Conservation (phyloP, 2,888 invertebrate species). For the Tipula confusa region DNA sequence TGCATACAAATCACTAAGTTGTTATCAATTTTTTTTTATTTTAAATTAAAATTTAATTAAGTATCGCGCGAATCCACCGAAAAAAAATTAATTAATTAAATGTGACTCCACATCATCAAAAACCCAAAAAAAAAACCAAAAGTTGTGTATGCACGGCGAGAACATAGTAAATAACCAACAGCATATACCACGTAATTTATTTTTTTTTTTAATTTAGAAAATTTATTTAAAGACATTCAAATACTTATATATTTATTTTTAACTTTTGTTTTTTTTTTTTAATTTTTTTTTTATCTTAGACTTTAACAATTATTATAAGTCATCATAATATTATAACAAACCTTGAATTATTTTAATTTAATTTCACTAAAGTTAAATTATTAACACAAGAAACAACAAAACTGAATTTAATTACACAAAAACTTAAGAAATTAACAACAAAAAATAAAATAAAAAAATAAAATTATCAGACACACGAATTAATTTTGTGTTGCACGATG, state of each 20-base stretch:
- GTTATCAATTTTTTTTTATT: background rate
- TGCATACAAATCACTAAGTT: background rate
- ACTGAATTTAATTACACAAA: background rate
- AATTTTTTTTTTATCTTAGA: background rate
- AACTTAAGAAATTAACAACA: background rate
- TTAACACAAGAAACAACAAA: no score
- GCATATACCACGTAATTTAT: constrained; percentile 1
- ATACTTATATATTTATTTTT: background rate
- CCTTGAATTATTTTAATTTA: background rate
- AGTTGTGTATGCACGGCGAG: background rate
- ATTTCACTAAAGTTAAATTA: background rate
- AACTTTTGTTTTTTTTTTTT: background rate
- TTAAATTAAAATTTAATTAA: background rate
- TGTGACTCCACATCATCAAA: constrained; percentile 21
- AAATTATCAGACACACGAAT: background rate
- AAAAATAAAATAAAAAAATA: background rate
- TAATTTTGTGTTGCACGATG: background rate
- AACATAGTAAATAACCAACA: background rate
- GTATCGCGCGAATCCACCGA: background rate
- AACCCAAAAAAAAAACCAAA: no score
- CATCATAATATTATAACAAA: background rate
- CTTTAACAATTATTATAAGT: background rate
- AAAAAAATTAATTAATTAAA: background rate
- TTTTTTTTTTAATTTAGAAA: background rate
- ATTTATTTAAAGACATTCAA: background rate